Conservation (phyloP, 2,113 vertebrate genomes). For the Dicrurus megarhynchus region DNA sequence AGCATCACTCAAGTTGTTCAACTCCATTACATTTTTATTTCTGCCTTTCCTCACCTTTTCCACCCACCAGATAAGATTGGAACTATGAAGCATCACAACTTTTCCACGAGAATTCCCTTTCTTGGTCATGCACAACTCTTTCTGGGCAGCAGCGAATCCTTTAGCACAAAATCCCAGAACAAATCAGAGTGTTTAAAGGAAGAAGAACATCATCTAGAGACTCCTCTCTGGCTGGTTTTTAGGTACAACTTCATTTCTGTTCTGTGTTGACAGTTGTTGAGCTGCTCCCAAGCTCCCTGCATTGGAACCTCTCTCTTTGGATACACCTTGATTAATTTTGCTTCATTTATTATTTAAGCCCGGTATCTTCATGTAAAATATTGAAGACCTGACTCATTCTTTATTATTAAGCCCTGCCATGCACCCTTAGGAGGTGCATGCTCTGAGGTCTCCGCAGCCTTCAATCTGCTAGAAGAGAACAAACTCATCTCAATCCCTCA, state of each 20-base stretch:
- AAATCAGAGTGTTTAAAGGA: not conserved
- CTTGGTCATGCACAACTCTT: not conserved
- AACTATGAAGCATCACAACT: not conserved
- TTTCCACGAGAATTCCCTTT: not conserved
- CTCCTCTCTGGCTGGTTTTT: not conserved
- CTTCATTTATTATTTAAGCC: conserved; percentile 58
- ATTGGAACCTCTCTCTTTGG: not conserved
- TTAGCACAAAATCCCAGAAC: not conserved
- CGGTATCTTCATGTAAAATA: not conserved
- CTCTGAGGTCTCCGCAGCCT: conserved; percentile 7
- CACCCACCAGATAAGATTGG: not conserved
- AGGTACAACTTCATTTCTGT: conserved; percentile 2
- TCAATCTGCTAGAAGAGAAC: conserved; percentile 43
- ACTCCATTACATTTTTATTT: not conserved
- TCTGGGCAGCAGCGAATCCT: not conserved
- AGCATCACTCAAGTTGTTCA: not conserved
- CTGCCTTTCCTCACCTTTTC: not conserved
- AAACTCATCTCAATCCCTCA: conserved; percentile 45
- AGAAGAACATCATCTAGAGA: not conserved
- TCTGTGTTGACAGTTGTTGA: not conserved
- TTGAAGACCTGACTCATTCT: conserved; percentile 47
- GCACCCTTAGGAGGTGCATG: not conserved
- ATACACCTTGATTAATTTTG: conserved; percentile 53
- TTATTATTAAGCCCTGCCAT: conserved; percentile 44
- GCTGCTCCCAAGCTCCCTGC: not conserved